These are phyloP conservation scores for Xiphorhynchus erythropygius DNA, from an alignment of 2,797 vertebrate species.

Conservation along the genomic window DNA sequence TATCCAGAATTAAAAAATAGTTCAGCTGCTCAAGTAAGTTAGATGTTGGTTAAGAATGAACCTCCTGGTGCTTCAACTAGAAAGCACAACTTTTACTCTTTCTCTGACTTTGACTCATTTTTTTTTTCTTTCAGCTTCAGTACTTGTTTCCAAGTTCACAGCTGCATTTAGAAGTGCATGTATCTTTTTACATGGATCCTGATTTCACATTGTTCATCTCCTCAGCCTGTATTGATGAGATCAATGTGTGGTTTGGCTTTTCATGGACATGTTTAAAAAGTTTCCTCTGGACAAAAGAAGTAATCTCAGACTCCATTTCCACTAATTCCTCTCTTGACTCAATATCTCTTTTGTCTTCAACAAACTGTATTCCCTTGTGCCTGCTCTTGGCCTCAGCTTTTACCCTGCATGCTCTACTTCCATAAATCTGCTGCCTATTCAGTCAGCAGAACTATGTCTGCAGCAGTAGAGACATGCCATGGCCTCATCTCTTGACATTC, in stretches of 20 bases:
- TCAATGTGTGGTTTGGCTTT: slow-evolving; percentile 35
- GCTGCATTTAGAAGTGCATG: not conserved
- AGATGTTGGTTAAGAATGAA: not conserved
- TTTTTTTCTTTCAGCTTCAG: not conserved
- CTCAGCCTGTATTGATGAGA: slow-evolving; percentile 30
- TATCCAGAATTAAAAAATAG: not conserved
- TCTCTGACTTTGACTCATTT: not conserved
- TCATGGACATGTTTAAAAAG: not conserved
- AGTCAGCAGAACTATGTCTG: not conserved
- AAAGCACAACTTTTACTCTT: not conserved
- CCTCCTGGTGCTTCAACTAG: not conserved
- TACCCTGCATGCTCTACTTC: not conserved
- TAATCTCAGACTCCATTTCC: slow-evolving; percentile 29
- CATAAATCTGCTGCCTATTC: slow-evolving; percentile 31
- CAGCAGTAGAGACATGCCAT: not conserved
- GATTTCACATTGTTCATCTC: slow-evolving; percentile 10
- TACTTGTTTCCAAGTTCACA: slow-evolving; percentile 16
- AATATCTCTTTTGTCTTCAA: slow-evolving; percentile 31
- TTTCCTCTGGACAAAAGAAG: slow-evolving; percentile 26
- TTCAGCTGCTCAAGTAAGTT: not conserved
- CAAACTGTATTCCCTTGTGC: slow-evolving; percentile 6
- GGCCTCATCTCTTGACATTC: not conserved
- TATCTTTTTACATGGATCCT: slow-evolving; percentile 8
- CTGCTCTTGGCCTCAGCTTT: slow-evolving; percentile 9
- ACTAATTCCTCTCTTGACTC: slow-evolving; percentile 26